phyloP scores from a whole-genome alignment of 2,797 vertebrate species.

The Labroides dimidiatus region DNA sequence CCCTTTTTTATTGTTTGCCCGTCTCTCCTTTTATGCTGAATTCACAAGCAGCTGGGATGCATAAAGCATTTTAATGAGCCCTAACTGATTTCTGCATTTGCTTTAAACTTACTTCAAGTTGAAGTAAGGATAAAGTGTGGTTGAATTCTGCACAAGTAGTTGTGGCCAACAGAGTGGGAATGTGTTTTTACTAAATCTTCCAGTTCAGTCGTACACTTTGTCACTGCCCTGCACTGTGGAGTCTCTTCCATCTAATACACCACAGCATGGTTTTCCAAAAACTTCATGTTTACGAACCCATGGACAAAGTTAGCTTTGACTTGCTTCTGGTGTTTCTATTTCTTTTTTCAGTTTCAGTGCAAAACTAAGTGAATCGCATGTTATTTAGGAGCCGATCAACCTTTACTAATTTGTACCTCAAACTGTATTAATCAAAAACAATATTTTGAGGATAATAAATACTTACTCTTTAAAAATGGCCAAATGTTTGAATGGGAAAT shows the following conservation, averaged over 20 bases:
- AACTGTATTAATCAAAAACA: too few relatives aligned
- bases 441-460: too few relatives aligned
- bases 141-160: slow-evolving; percentile 55
- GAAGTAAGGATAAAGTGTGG: slow-evolving; percentile 54
- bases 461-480: too few relatives aligned
- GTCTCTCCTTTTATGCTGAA: slow-evolving; percentile 69
- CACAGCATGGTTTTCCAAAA: slow-evolving; percentile 14
- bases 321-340: neutral
- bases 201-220: slow-evolving; percentile 25
- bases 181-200: slow-evolving; percentile 35
- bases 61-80: slow-evolving; percentile 76
- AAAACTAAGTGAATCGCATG: too few relatives aligned
- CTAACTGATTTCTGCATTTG: slow-evolving; percentile 75
- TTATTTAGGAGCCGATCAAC: too few relatives aligned
- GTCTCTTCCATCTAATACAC: slow-evolving; percentile 13
- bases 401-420: too few relatives aligned
- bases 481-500: too few relatives aligned
- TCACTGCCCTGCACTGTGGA: slow-evolving; percentile 12
- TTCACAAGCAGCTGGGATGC: slow-evolving; percentile 76
- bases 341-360: too few relatives aligned
- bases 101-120: slow-evolving; percentile 71
- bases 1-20: slow-evolving; percentile 57
- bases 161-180: slow-evolving; percentile 50
- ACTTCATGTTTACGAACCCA: slow-evolving; percentile 14
- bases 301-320: slow-evolving; percentile 3